Percentiles rank a stretch among this genome's conserved stretches.
These are phyloP conservation scores for Eupleurogrammus muticus DNA, from an alignment of 2,797 vertebrate genomes.

Conservation along the genomic window DNA sequence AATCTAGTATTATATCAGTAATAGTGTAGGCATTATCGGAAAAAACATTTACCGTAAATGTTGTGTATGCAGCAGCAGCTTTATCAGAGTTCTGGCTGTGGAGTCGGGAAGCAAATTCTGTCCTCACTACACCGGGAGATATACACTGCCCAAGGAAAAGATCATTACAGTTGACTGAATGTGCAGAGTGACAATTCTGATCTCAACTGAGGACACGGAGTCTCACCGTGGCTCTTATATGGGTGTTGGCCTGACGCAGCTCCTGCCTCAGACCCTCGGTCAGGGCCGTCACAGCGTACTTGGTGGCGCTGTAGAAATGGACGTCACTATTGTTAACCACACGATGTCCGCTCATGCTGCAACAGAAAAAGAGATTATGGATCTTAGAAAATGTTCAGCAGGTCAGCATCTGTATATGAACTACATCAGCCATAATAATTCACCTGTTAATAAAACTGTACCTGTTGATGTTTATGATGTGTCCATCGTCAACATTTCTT, in stretches of 20 bases:
- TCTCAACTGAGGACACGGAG: not conserved
- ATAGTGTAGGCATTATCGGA: not conserved
- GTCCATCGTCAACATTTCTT: slow-evolving; percentile 89
- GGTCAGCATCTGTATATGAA: not conserved
- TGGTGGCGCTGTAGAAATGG: slow-evolving; percentile 91
- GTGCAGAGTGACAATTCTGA: not conserved
- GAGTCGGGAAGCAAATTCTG: slow-evolving; percentile 85
- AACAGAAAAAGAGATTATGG: slow-evolving; percentile 32
- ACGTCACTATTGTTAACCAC: slow-evolving; percentile 64
- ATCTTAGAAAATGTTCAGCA: not conserved
- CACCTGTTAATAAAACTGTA: slow-evolving; percentile 48
- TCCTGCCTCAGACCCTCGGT: slow-evolving; percentile 92
- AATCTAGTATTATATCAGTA: not conserved
- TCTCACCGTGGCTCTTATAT: slow-evolving; percentile 89
- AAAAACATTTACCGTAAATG: slow-evolving; percentile 81
- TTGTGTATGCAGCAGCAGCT: slow-evolving; percentile 81
- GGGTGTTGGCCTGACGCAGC: slow-evolving; percentile 86
- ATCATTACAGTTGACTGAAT: not conserved
- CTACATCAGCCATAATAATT: not conserved
- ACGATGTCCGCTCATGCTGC: slow-evolving; percentile 88
- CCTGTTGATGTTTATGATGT: slow-evolving; percentile 94
- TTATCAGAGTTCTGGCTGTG: slow-evolving; percentile 81
- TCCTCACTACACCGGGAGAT: slow-evolving; percentile 91
- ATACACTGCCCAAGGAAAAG: slow-evolving; percentile 83
- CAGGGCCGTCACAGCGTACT: slow-evolving; percentile 89